Base-by-base conservation (phyloP, 2,888 invertebrate genomes). In the Fragum sueziense region DNA sequence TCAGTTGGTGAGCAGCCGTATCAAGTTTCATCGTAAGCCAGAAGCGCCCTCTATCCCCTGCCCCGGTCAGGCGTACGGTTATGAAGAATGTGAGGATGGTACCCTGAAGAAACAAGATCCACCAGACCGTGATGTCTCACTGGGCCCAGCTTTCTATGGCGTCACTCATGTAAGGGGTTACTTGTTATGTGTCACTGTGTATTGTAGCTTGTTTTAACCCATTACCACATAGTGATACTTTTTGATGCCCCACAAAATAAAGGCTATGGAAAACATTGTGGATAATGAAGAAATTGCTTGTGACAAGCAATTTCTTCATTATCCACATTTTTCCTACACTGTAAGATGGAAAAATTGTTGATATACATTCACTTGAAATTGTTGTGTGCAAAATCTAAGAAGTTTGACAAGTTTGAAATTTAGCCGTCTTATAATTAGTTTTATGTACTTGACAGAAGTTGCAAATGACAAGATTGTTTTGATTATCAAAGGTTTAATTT, bases 11-110 rank as follows among this genome's bases (percentile, higher is more conserved):
- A 87, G 89, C 17, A 91, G 87, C 74, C 77, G 91, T 69, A 86
- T 93, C 9, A 91, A 90, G 79, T 92, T 91, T 74, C 89, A 91
- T 72, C 87, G 93, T 14, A 91, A 92, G 80, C 91, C 92, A 22
- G 91, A 91, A 57, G 92, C 93, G 1, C 93, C 93, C 4, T 93
- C 93, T 27, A 93, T 93, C 52, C 93, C 93, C 0, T 89, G 89
- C 67, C 92, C 92, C 9, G 92, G 92, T 29, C 91, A 91, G 80
- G 91, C 93, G 1, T 93, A 90, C 79, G 93, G 93, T 0, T 93
- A 91, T 82, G 93, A 93, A 84, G 93, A 93, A 82, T 91, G 91
- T 84, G 92, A 92, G 14, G 92, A 93, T 84, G 93, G 93, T 6
- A 89, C 90, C 2, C 85, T 93, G 25, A 89, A 91, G 77, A 92